Evolutionary conservation across 2,888 invertebrate species (phyloP).

Genomic region (Xylocampa areola): DNA sequence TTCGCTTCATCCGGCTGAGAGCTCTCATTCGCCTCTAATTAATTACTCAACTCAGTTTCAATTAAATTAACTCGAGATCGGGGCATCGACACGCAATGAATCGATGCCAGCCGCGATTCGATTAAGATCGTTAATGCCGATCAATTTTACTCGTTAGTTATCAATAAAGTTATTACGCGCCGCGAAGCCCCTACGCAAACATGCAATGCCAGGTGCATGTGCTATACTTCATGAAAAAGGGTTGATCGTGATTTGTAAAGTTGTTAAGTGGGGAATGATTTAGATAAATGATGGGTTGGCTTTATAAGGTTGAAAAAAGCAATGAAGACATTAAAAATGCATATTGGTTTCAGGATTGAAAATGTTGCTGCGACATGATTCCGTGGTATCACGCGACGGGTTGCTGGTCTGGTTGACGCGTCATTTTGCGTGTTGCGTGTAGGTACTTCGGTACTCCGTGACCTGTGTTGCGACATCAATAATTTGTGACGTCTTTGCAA

Average conservation of each 20-base stretch:
- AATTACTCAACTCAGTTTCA: constrained; percentile 88
- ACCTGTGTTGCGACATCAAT: constrained; percentile 39
- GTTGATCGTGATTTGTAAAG: constrained; percentile 46
- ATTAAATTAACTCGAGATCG: constrained; percentile 87
- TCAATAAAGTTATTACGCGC: constrained; percentile 81
- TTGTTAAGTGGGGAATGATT: constrained; percentile 45
- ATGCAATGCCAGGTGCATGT: constrained; percentile 63
- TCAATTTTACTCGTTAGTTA: constrained; percentile 84
- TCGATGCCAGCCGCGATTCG: constrained; percentile 83
- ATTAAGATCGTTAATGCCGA: constrained; percentile 87
- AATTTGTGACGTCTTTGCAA: constrained; percentile 39
- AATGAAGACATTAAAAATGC: constrained; percentile 48
- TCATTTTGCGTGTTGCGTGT: constrained; percentile 40
- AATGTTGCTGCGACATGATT: constrained; percentile 37
- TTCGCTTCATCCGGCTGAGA: constrained; percentile 81
- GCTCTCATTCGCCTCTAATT: constrained; percentile 88
- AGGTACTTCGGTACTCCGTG: constrained; percentile 24
- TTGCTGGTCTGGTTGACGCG: constrained; percentile 14
- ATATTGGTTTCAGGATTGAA: constrained; percentile 38
- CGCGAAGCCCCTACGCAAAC: constrained; percentile 63
- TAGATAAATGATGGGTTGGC: constrained; percentile 39
- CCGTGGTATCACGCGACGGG: constrained; percentile 34
- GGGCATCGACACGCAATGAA: constrained; percentile 85
- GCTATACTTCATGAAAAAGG: constrained; percentile 45
- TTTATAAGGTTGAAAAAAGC: constrained; percentile 25